A percentile compares a stretch with the other conserved stretches of the same genome.
These are phyloP conservation scores for Halocaridina rubra DNA, from an alignment of 2,888 invertebrate species.

Conservation along the genomic window DNA sequence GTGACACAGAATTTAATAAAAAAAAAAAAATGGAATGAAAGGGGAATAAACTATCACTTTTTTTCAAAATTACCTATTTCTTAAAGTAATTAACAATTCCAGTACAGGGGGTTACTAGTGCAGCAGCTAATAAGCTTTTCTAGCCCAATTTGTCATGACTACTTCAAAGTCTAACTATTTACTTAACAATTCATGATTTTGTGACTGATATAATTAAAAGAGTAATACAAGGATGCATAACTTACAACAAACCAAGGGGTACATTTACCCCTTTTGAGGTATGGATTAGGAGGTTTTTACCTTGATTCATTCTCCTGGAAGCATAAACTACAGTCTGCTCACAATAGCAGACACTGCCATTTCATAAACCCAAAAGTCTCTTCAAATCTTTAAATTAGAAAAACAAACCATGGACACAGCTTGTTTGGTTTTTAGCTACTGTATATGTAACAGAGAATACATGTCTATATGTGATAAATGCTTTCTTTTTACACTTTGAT, in stretches of 20 bases:
- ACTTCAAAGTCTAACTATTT: background rate
- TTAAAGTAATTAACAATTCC: too few species aligned
- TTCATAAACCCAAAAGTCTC: too few species aligned
- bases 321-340: background rate
- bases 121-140: background rate
- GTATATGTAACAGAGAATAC: background rate
- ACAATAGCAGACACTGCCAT: background rate
- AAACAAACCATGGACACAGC: background rate
- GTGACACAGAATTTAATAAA: background rate
- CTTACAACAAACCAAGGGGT: too few species aligned
- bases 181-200: background rate
- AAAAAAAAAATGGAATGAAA: background rate
- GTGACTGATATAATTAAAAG: background rate
- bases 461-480: background rate
- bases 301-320: background rate
- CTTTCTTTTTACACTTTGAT: conserved; percentile 44
- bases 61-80: too few species aligned
- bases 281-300: too few species aligned
- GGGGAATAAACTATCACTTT: background rate
- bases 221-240: background rate
- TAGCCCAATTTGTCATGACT: background rate
- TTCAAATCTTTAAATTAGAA: too few species aligned
- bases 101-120: background rate
- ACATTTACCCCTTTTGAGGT: too few species aligned
- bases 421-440: background rate